Base-by-base conservation (phyloP, 2,113 vertebrate genomes). In the Cettia cetti region DNA sequence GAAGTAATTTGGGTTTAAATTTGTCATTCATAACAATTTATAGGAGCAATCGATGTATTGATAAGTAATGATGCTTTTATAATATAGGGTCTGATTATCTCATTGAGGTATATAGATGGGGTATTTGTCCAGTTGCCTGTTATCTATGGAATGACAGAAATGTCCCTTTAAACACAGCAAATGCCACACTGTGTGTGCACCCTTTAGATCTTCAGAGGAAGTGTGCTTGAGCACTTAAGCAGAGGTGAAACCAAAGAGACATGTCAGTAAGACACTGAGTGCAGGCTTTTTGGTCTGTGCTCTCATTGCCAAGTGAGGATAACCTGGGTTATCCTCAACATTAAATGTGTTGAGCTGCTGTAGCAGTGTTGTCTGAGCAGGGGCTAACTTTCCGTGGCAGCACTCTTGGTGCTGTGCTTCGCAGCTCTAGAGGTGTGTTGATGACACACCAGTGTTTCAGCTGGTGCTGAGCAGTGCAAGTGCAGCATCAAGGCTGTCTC, bases 201-300 rank as follows among this genome's bases (percentile, higher is more conserved):
- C 5, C 13, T 76, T 50, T 33, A 47, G 9, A 13, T 60, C 15
- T 80, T 52, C 40, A 70, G 35, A 22, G 27, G 35, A 59, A 71
- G 12, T 9, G 5, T 30, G 21, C 33, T 77, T 27, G 7, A 56
- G 35, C 27, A 4, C 23, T 30, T 31, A 33, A 70, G 54, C 27
- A 47, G 16, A 27, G 9, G 9, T 22, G 71, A 37, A 91, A 57
- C 15, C 1, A 2, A 47, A 74, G 21, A 24, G 24, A 22, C 3
- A 0, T 12, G 5, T 37, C 45, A 69, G 1, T 68, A 42, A 22
- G 33, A 13, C 7, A 7, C 2, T 5, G 20, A 37, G 18, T 30
- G 11, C 18, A 16, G 65, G 28, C 27, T 26, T 40, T 75, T 45
- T 65, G 30, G 10, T 52, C 19, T 52, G 45, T 39, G 18, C 52